phyloP scores from a whole-genome alignment of 1,140 invertebrate species.

The Drosophila melanica region DNA sequence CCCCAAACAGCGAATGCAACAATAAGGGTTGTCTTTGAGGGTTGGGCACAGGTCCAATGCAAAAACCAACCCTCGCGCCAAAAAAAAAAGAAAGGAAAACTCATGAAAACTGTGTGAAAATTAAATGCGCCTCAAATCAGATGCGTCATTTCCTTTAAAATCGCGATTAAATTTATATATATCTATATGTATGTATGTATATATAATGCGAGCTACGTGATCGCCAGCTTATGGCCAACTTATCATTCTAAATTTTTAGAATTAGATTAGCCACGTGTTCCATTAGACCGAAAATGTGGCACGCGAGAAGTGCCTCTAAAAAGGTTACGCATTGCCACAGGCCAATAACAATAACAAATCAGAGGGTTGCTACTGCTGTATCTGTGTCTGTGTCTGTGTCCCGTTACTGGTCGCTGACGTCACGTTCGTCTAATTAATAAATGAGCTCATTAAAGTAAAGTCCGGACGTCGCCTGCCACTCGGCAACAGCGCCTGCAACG shows the following conservation, averaged over 20 bases:
- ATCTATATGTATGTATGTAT: slow-evolving; percentile 14
- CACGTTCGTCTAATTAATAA: slow-evolving; percentile 75
- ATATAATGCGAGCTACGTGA: slow-evolving; percentile 47
- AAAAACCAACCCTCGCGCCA: slow-evolving; percentile 75
- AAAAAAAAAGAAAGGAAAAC: slow-evolving; percentile 31
- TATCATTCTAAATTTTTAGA: slow-evolving; percentile 5
- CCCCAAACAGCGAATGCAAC: slow-evolving; percentile 5
- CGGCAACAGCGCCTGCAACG: not conserved
- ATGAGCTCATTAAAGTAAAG: slow-evolving; percentile 71
- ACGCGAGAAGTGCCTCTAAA: slow-evolving; percentile 45
- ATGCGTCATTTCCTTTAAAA: slow-evolving; percentile 34
- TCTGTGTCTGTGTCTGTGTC: not conserved
- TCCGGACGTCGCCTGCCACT: slow-evolving; percentile 11
- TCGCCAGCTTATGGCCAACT: slow-evolving; percentile 40
- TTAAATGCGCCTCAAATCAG: slow-evolving; percentile 18
- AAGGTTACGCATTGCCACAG: slow-evolving; percentile 32
- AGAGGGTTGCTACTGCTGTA: slow-evolving; percentile 8
- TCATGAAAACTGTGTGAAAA: slow-evolving; percentile 59
- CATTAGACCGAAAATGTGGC: slow-evolving; percentile 41
- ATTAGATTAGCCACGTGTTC: slow-evolving; percentile 46
- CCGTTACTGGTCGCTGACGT: slow-evolving; percentile 45
- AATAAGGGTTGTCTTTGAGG: slow-evolving; percentile 42
- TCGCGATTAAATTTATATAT: slow-evolving; percentile 25
- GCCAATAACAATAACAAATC: slow-evolving; percentile 9
- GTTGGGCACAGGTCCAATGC: slow-evolving; percentile 61